Percentiles rank a stretch among this genome's conserved stretches.
Evolutionary conservation across 2,888 invertebrate species (phyloP).

Genomic region (Drosophila kokeensis): DNA sequence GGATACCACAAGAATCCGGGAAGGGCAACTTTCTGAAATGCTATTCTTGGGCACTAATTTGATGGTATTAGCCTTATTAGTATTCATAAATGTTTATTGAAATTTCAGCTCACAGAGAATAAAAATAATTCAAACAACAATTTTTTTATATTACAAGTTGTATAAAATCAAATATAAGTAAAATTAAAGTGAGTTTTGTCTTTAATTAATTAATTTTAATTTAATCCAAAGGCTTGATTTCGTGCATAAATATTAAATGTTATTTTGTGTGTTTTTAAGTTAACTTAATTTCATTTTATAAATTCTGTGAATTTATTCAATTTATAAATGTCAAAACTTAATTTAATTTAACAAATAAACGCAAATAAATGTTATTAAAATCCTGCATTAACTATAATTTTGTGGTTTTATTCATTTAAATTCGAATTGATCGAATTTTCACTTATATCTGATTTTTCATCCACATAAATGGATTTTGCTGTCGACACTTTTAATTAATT

Average conservation of each 20-base stretch:
- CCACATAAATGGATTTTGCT: neutral
- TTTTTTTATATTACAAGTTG: neutral
- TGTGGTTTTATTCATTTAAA: neutral
- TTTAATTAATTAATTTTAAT: neutral
- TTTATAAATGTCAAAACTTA: neutral
- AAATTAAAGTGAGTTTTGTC: neutral
- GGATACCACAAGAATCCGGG: neutral
- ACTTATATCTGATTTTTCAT: neutral
- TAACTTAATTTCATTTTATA: neutral
- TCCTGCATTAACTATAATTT: neutral
- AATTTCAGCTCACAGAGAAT: neutral
- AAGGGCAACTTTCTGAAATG: neutral
- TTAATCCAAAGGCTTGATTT: neutral
- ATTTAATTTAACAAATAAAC: neutral
- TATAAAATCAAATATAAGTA: neutral
- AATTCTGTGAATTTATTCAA: neutral
- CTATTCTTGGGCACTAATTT: neutral
- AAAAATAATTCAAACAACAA: neutral
- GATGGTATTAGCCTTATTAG: neutral
- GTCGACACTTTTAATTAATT: constrained; percentile 20
- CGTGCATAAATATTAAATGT: fast-evolving
- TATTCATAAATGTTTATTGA: neutral
- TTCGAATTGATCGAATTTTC: neutral
- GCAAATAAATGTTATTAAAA: neutral
- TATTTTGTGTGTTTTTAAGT: neutral